Evolutionary conservation across 2,113 vertebrate species (phyloP).

Genomic region (Misgurnus mizolepis): DNA sequence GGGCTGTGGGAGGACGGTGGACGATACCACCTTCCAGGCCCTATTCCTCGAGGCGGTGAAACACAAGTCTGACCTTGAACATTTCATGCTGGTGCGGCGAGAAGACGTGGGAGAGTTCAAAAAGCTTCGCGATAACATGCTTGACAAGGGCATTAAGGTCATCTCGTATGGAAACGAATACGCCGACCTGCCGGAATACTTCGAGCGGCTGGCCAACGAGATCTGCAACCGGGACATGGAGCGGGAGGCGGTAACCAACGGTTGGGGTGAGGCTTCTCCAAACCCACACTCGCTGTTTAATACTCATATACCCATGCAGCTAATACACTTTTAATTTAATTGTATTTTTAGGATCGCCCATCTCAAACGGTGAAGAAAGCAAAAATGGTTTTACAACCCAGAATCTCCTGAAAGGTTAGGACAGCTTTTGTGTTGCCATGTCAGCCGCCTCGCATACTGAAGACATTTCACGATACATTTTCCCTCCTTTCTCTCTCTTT

Average conservation of each 20-base stretch:
- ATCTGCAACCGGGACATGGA: conserved; percentile 78
- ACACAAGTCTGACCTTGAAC: conserved; percentile 93
- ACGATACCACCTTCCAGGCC: conserved; percentile 98
- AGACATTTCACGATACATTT: background rate
- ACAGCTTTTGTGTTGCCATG: conserved; percentile 51
- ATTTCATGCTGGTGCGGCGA: conserved; percentile 94
- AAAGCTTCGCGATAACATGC: conserved; percentile 94
- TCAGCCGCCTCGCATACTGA: conserved; percentile 10
- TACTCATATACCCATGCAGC: too few species aligned
- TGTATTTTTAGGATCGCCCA: conserved; percentile 64
- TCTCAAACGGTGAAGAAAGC: conserved; percentile 65
- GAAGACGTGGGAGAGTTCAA: conserved; percentile 93
- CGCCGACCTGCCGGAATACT: conserved; percentile 88
- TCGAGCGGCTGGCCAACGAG: conserved; percentile 86
- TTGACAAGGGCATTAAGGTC: conserved; percentile 96
- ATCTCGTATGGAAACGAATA: conserved; percentile 93
- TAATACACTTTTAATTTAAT: too few species aligned
- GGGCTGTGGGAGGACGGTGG: conserved; percentile 93
- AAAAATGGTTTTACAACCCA: conserved; percentile 71
- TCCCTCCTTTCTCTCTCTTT: conserved; percentile 21
- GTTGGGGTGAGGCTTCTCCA: conserved; percentile 56
- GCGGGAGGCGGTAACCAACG: conserved; percentile 72
- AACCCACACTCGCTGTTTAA: too few species aligned
- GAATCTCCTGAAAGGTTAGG: conserved; percentile 75
- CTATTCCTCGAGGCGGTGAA: conserved; percentile 94